Evolutionary conservation across 1,140 invertebrate species (phyloP).

Genomic region (Papilio xuthus): DNA sequence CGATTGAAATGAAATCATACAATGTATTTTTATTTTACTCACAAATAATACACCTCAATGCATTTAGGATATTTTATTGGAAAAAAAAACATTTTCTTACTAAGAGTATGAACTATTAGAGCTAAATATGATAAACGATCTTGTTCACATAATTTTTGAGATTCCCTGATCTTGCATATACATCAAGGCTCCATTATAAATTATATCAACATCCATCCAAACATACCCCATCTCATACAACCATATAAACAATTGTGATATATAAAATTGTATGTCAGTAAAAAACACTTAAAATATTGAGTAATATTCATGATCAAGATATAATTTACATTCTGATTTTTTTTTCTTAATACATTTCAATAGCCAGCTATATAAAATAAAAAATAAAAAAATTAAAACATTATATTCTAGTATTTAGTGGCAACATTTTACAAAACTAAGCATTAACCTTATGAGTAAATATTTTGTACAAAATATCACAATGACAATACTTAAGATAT

Average conservation of each 20-base stretch:
- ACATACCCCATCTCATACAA: background rate
- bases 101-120: conserved; percentile 60
- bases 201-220: background rate
- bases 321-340: conserved; percentile 10
- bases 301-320: background rate
- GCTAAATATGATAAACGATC: conserved; percentile 60
- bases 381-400: conserved; percentile 29
- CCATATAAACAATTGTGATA: background rate
- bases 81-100: conserved; percentile 63
- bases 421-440: conserved; percentile 51
- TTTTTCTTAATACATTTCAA: background rate
- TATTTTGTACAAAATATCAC: conserved; percentile 78
- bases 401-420: conserved; percentile 38
- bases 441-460: conserved; percentile 63
- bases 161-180: conserved; percentile 71
- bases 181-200: conserved; percentile 46
- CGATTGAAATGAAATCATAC: conserved; percentile 63
- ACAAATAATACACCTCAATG: conserved; percentile 41
- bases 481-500: conserved; percentile 60
- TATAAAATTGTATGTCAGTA: conserved; percentile 14
- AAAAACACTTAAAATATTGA: conserved; percentile 3
- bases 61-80: conserved; percentile 65
- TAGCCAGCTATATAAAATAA: conserved; percentile 32
- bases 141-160: conserved; percentile 57
- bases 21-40: conserved; percentile 55